Evolutionary conservation across 2,888 invertebrate species (phyloP), one percentile per base, ranked within the genome.

Genomic region (Drosophila tanythrix): DNA sequence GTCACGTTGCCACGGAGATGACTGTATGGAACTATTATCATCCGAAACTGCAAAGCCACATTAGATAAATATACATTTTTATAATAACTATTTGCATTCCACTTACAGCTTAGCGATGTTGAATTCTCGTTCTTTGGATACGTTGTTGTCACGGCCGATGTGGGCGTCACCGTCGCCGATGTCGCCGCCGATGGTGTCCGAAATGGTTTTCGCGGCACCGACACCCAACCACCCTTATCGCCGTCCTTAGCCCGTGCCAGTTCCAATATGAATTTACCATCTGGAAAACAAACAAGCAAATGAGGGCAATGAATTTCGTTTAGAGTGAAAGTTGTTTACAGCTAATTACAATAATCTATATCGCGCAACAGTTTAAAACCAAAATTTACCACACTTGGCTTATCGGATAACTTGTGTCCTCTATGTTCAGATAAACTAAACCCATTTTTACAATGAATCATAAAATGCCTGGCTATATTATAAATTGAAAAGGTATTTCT

Each of bases 261-360:
- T 94, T 98, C 98, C 94, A 98, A 93, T 90, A 97, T 97, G 93
- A 97, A 97, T 93, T 97, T 97, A 76, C 97, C 98, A 96, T 98
- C 97, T 97, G 56, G 93, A 94, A 88, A 27, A n/a, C 5, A 88
- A 29, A n/a, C 13, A 63, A 33, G 27, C 21, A 46, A 43, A 35
- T 4, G n/a, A 40, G 2, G 4, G 10, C 8, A 48, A 21, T 61
- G 21, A 52, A 11, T 21, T 46, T 21, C 43, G 36, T n/a, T 36
- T 21, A 15, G 4, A 13, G 11, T 50, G 15, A 27, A 27, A 50
- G 10, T 29, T 50, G 15, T 15, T 46, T 46, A 8, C 8, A 21
- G 11, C 15, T 25, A 25, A 15, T 25, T 46, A 8, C 8, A 46
- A 25, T 25, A 25, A 25, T 46, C 15, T 25, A 46, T 46, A 21